Base-by-base conservation (phyloP, 1,140 invertebrate species). In the Lysiphlebus fabarum region DNA sequence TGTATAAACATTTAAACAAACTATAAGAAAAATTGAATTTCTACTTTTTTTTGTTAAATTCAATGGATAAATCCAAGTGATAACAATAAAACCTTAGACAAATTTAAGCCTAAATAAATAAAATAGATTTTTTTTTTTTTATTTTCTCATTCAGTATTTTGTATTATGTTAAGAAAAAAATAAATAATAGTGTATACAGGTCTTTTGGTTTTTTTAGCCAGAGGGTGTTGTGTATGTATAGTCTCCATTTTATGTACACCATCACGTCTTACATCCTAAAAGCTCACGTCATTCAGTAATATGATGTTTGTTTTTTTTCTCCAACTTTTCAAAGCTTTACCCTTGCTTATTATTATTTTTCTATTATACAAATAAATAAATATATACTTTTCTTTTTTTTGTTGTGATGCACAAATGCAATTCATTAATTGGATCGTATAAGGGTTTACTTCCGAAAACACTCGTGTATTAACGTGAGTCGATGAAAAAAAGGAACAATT, bases 51-150 rank as follows among this genome's bases (percentile, higher is more conserved):
- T 26, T n/a, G 7, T 44, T n/a, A 1, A 43, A 41, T 9, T 34
- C 9, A 11, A 51, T 33, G 57, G 34, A 37, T 7, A 51, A 51
- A 49, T 51, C 49, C 34, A 17, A 38, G 50, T 48, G 60, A 58
- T 53, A 56, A 62, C 60, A 62, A 57, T 57, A 45, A 58, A 55
- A 26, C 17, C 56, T 14, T 50, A 63, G 64, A 59, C 55, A 61
- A 65, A 63, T 65, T 61, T 56, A 43, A 54, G 55, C 64, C 64
- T 65, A 63, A 65, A 61, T 55, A 65, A 65, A 63, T 57, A 65
- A 17, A 34, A 42, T 12, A 36, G 10, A 26, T 26, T 26, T 26
- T 26, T 26, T 17, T 26, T 26, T 26, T 26, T 26, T n/a, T n/a
- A n/a, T n/a, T n/a, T 4, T 26, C 17, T 26, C 17, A 26, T 26